Percentiles rank a stretch among this genome's conserved stretches.
Conservation (phyloP, 2,797 vertebrate genomes). For the Lateolabrax maculatus region DNA sequence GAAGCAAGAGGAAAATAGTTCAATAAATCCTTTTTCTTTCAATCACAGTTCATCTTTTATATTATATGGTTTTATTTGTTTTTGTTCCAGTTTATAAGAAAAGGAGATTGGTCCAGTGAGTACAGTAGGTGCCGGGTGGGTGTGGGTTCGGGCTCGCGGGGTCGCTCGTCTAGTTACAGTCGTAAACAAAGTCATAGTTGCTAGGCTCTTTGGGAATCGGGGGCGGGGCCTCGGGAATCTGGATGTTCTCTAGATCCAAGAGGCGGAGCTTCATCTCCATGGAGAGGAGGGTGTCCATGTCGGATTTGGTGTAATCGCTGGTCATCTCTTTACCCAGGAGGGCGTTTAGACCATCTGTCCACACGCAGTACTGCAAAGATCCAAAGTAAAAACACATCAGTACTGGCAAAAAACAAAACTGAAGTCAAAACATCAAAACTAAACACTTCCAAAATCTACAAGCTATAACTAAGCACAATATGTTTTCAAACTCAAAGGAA, state of each 20-base stretch:
- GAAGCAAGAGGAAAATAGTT: constrained; percentile 71
- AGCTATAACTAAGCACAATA: neutral
- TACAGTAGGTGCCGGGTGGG: constrained; percentile 70
- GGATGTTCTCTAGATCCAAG: constrained; percentile 98
- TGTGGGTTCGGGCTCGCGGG: constrained; percentile 9
- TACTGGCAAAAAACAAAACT: neutral
- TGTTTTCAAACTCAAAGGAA: constrained; percentile 6
- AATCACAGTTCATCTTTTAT: constrained; percentile 66
- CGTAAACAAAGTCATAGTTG: constrained; percentile 99
- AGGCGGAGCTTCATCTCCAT: constrained; percentile 99
- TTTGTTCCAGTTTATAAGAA: constrained; percentile 88
- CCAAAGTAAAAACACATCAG: neutral
- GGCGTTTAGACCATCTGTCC: constrained; percentile 98
- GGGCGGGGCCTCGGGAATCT: constrained; percentile 97
- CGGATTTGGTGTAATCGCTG: constrained; percentile 95
- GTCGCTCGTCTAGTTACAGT: constrained; percentile 92
- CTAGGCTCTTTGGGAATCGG: constrained; percentile 99
- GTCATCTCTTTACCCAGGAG: constrained; percentile 99
- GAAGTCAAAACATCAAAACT: neutral
- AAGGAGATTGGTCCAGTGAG: constrained; percentile 80
- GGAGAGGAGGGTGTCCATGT: constrained; percentile 97
- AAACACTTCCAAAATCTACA: neutral
- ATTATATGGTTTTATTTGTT: constrained; percentile 76
- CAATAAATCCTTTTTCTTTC: constrained; percentile 65
- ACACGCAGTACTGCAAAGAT: constrained; percentile 93